Evolutionary conservation across 2,113 vertebrate genomes (phyloP).

Genomic region (Scalopus aquaticus): DNA sequence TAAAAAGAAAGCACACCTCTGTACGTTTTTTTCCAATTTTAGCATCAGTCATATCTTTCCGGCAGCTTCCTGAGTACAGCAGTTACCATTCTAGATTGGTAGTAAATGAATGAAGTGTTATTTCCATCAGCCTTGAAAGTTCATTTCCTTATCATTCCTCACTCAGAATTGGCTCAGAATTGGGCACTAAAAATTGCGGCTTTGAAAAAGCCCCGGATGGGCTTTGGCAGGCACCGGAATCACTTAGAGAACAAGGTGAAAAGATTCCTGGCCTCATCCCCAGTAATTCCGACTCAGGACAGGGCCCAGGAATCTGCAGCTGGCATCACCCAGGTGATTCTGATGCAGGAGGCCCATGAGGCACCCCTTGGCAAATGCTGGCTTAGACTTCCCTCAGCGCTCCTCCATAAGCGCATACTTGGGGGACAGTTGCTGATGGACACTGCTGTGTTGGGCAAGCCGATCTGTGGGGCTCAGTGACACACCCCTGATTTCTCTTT

Average conservation of each 20-base stretch:
- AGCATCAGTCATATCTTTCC: not conserved
- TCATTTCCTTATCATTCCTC: not conserved
- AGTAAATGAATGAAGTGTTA: not conserved
- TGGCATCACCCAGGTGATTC: not conserved
- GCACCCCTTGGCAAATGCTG: not conserved
- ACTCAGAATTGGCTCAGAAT: not conserved
- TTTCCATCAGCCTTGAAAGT: not conserved
- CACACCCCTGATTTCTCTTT: slow-evolving; percentile 60
- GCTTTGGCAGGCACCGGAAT: not conserved
- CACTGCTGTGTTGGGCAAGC: slow-evolving; percentile 23
- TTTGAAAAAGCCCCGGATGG: not conserved
- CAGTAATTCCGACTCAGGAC: not conserved
- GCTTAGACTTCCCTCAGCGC: not conserved
- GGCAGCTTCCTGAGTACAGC: not conserved
- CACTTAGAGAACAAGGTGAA: not conserved
- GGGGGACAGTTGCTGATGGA: not conserved
- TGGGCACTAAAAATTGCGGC: not conserved
- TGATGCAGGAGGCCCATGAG: not conserved
- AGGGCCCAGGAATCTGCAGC: not conserved
- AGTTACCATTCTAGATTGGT: not conserved
- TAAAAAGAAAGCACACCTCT: slow-evolving; percentile 42
- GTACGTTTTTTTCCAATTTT: not conserved
- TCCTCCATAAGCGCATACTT: not conserved
- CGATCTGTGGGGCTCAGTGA: not conserved
- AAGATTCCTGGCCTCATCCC: not conserved